Conservation (phyloP, 2,888 invertebrate species). For the Scrobipalpa atriplicella region DNA sequence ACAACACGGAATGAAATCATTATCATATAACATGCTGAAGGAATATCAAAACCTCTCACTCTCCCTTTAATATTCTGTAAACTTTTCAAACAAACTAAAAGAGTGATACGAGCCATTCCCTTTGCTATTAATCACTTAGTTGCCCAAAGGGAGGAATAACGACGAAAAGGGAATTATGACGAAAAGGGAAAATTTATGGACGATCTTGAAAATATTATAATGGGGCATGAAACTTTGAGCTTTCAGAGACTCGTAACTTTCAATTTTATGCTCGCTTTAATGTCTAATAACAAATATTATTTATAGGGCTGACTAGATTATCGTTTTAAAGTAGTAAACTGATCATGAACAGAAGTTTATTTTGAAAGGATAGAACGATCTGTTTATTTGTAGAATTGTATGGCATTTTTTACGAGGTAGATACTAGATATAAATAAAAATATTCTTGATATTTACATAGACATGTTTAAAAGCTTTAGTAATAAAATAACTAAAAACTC, state of each 20-base stretch:
- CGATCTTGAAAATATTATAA: constrained; percentile 39
- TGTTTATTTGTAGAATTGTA: too few species aligned
- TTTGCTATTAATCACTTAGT: constrained; percentile 41
- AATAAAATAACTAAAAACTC: too few species aligned
- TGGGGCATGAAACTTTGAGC: constrained; percentile 40
- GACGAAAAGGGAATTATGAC: constrained; percentile 33
- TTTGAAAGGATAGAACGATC: too few species aligned
- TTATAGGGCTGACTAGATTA: not conserved
- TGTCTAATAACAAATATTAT: constrained; percentile 2
- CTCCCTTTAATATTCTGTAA: not conserved
- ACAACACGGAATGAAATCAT: too few species aligned
- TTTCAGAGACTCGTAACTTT: constrained; percentile 11
- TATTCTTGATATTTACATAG: too few species aligned
- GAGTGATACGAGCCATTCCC: constrained; percentile 40
- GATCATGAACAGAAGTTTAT: too few species aligned
- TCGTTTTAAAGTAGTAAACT: too few species aligned
- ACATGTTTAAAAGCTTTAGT: too few species aligned
- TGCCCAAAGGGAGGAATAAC: constrained; percentile 17
- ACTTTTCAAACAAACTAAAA: constrained; percentile 51
- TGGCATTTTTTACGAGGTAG: too few species aligned
- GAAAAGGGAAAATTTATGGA: constrained; percentile 44
- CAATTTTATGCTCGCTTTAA: constrained; percentile 1
- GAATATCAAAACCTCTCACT: not conserved
- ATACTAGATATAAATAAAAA: too few species aligned
- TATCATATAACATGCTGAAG: too few species aligned